Evolutionary conservation across 1,140 invertebrate genomes (phyloP), one percentile per base, ranked within the genome.

Genomic region (Hypsibius dujardini): DNA sequence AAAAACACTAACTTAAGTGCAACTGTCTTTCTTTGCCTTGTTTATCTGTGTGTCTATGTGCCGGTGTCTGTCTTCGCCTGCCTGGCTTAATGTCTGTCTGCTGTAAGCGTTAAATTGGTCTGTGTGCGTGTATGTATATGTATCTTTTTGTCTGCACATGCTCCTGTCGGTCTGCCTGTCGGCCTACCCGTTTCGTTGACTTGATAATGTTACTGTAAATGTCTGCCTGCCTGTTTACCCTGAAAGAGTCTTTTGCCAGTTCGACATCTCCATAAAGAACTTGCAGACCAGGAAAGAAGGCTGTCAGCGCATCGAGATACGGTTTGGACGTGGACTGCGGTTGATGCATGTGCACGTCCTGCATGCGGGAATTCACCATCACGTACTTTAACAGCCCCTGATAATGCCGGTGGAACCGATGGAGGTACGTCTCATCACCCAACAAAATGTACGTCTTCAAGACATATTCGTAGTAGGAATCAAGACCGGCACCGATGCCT

Each of bases 401-500:
- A 81, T 98, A 98, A 81, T 98, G 95, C 77, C 85, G 77, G 78
- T 95, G 95, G 79, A 97, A 97, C 72, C 93, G 82, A 45, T 88
- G 86, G 72, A 96, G 81, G 81, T 96, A 97, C 74, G 88, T 88
- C 77, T 86, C 92, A 84, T 86, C 95, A 78, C 80, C 93, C 15
- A 86, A 76, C 46, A 87, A 75, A 72, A 87, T 82, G 73, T 86
- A 87, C 1, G 92, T 92, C 80, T 98, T 98, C 28, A 98, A 84
- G 74, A 92, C 90, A 80, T 98, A 98, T 80, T 98, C 95, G 79
- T 97, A 98, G 79, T 98, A 98, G 0, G 92, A 96, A 80, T 98
- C 95, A 74, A 97, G 97, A 7, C 95, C 95, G 59, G 95, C 95
- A n/a, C 95, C 95, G 40, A 98, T 92, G 1, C 94, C 93, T 46